Percentiles rank a stretch among this genome's conserved stretches.
Conservation (phyloP, 2,113 vertebrate genomes). For the Macaca fascicularis region DNA sequence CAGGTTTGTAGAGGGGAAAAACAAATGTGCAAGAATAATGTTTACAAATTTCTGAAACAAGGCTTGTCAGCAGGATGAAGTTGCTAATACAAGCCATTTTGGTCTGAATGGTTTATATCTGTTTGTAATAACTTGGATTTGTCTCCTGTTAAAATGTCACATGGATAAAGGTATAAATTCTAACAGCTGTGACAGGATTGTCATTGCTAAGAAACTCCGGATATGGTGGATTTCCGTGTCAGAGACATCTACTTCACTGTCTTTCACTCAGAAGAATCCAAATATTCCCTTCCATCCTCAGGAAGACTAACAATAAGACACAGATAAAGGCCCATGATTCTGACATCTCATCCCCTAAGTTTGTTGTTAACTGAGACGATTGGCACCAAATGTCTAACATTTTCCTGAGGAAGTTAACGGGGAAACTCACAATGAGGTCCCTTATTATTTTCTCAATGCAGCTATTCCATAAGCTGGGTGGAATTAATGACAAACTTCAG, state of each 20-base stretch:
- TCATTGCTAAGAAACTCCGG: constrained; percentile 80
- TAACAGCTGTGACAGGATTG: constrained; percentile 85
- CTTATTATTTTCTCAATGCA: background rate
- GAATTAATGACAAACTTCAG: background rate
- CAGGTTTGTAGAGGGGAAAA: constrained; percentile 61
- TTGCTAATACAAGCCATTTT: constrained; percentile 78
- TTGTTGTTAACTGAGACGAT: constrained; percentile 11
- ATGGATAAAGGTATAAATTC: constrained; percentile 83
- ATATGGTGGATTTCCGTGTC: constrained; percentile 76
- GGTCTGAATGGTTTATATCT: constrained; percentile 78
- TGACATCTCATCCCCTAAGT: background rate
- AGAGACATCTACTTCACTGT: constrained; percentile 76
- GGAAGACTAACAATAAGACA: constrained; percentile 47
- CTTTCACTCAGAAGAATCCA: constrained; percentile 72
- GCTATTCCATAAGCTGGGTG: background rate
- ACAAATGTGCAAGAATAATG: constrained; percentile 70
- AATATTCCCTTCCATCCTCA: constrained; percentile 64
- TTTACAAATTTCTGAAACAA: constrained; percentile 79
- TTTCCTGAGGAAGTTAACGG: background rate
- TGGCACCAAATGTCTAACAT: background rate
- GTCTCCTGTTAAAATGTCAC: constrained; percentile 85
- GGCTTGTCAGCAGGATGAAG: constrained; percentile 73
- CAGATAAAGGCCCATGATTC: background rate
- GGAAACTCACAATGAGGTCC: background rate
- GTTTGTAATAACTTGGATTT: constrained; percentile 81